A percentile compares a stretch with the other conserved stretches of the same genome.
Evolutionary conservation across 2,113 vertebrate species (phyloP).

Genomic region (Dromas ardeola): DNA sequence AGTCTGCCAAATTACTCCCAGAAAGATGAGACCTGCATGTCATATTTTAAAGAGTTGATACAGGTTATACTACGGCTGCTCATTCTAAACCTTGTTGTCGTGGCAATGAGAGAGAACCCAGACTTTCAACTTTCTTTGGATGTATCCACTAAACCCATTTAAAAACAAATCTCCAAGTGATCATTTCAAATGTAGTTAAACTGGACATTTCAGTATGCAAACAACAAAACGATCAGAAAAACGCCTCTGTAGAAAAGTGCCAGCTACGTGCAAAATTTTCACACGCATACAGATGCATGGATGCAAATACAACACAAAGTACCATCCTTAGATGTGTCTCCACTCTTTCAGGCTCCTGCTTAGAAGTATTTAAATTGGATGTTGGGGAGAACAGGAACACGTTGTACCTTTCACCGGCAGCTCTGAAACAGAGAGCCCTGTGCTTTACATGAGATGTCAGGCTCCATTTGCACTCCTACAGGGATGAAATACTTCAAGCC

Average conservation of each 20-base stretch:
- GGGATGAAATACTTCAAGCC: not conserved
- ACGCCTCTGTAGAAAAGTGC: not conserved
- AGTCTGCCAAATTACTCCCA: not conserved
- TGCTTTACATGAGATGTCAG: not conserved
- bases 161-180: not conserved
- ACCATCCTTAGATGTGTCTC: not conserved
- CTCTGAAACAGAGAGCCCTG: not conserved
- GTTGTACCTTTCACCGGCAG: not conserved
- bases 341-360: not conserved
- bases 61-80: not conserved
- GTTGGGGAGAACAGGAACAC: not conserved
- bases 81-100: not conserved
- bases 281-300: rapidly evolving
- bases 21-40: not conserved
- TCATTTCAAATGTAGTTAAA: not conserved
- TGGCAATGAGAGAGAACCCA: not conserved
- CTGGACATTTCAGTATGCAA: not conserved
- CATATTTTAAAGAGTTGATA: not conserved
- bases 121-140: not conserved
- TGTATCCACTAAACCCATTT: not conserved
- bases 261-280: not conserved
- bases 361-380: not conserved
- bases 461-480: not conserved
- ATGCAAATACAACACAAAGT: not conserved
- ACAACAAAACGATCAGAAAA: not conserved